Base-by-base conservation (phyloP, 2,888 invertebrate species). In the Lobophora halterata region DNA sequence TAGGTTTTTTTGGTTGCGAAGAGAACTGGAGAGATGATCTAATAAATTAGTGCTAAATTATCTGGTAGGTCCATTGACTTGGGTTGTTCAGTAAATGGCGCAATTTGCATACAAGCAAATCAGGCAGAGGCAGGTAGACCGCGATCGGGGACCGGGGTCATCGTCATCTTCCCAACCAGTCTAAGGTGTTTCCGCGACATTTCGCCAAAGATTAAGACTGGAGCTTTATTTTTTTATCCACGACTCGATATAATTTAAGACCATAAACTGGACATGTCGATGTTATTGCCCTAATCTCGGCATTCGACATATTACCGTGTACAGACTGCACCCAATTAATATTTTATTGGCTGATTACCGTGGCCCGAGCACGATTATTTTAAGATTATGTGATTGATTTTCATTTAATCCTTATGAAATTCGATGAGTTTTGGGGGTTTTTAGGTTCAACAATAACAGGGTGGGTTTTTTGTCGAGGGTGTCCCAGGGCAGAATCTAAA, bases 41-140 rank as follows among this genome's bases (percentile, higher is more conserved):
- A 75, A 83, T 82, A 82, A 80, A 79, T 79, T 69, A 69, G 58
- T 64, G 59, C 47, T 61, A 68, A 77, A 73, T 64, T 65, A 67
- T 61, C 52, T 58, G 54, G 72, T 70, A 29, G 37, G 52, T 48
- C 67, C 85, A 58, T 76, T 83, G 87, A 83, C 83, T 71, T 68
- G 58, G 57, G 57, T 59, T 53, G 62, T 58, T 65, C 61, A 62
- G 68, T 72, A 78, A 79, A 79, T 64, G 80, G 73, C 65, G 65
- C 65, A 58, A 82, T 83, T 83, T 75, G 75, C 82, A 83, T 83
- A 85, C 68, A 77, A 65, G 67, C 77, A 75, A 76, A 66, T 66
- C 75, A 75, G 65, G 65, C 76, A 67, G 66, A 57, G 69, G 71
- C 87, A 86, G 86, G 86, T 83, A 85, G 79, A 58, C 58, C 58